Percentiles rank a stretch among this genome's conserved stretches.
Conservation (phyloP, 2,797 vertebrate species). For the Vipera ursinii region DNA sequence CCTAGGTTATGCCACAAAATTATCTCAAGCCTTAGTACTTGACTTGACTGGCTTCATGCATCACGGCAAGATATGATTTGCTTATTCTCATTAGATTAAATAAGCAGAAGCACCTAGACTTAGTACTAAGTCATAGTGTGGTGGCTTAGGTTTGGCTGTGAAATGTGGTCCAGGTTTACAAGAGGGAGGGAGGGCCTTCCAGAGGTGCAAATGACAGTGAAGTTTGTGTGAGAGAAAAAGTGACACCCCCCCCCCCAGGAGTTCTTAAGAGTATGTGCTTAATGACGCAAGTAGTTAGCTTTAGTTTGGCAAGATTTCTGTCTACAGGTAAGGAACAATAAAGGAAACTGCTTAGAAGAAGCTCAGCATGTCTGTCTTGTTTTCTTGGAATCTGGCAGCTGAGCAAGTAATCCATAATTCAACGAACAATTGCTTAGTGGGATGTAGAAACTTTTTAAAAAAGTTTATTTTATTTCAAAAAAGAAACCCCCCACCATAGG, state of each 20-base stretch:
- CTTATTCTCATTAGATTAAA: background rate
- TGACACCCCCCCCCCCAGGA: background rate
- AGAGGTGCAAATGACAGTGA: background rate
- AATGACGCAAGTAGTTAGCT: background rate
- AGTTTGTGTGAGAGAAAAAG: background rate
- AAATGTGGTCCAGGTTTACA: background rate
- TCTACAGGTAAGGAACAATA: background rate
- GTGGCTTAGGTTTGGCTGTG: background rate
- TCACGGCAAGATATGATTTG: background rate
- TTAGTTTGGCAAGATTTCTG: background rate
- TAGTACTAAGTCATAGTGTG: background rate
- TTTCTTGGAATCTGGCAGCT: background rate
- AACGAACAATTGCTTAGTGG: background rate
- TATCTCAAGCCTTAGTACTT: background rate
- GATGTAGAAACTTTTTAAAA: background rate
- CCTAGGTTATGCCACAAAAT: background rate
- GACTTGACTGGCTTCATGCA: background rate
- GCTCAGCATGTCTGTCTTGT: background rate
- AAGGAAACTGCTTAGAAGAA: background rate
- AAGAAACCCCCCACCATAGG: background rate
- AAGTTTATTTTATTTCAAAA: background rate
- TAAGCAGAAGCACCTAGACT: background rate
- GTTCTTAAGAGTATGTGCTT: background rate
- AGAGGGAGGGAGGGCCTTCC: background rate
- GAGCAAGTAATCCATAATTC: background rate